Conservation (phyloP, 2,113 vertebrate species). For the Sylvietta virens region DNA sequence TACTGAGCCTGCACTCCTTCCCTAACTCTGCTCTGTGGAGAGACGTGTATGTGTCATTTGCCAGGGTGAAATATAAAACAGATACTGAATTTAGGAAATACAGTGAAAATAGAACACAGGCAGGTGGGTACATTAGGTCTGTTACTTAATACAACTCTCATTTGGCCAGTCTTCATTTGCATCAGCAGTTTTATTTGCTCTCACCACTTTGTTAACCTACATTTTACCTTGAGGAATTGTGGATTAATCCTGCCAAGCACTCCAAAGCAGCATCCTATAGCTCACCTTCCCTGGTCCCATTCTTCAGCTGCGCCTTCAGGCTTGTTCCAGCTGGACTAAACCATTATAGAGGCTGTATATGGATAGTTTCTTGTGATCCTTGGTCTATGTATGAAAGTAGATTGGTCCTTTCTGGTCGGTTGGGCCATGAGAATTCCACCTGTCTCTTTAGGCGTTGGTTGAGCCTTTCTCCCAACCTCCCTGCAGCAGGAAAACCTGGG, state of each 20-base stretch:
- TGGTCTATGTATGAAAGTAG: background rate
- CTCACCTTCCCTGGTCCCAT: accelerated
- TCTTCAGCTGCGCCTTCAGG: background rate
- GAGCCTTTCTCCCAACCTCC: background rate
- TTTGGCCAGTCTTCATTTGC: background rate
- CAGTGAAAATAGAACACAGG: background rate
- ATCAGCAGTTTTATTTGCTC: background rate
- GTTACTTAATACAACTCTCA: background rate
- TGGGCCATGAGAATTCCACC: background rate
- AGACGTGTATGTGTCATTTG: accelerated
- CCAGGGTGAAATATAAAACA: background rate
- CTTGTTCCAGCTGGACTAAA: background rate
- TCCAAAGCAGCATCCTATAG: background rate
- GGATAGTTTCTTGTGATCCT: background rate
- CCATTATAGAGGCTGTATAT: background rate
- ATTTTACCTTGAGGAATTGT: background rate
- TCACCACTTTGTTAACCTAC: background rate
- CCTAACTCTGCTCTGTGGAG: background rate
- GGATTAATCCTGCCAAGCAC: background rate
- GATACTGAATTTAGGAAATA: background rate
- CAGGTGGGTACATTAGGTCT: background rate
- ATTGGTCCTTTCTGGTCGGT: background rate
- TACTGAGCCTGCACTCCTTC: background rate
- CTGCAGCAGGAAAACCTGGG: background rate
- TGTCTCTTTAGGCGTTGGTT: background rate